Conservation (phyloP, 2,797 vertebrate species). For the Coreius guichenoti region DNA sequence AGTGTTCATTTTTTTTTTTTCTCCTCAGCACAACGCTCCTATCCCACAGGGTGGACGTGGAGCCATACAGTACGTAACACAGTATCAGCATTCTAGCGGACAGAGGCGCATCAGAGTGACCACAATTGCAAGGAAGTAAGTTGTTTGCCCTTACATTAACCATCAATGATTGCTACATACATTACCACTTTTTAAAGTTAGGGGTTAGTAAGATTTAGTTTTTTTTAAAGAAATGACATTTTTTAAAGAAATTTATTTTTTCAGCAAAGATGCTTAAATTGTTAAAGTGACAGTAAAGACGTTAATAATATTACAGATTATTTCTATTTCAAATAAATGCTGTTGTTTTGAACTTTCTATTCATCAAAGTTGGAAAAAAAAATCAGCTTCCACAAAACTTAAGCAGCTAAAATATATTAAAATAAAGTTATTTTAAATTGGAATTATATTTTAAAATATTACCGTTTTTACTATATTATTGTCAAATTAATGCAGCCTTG, state of each 20-base stretch:
- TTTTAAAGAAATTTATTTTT: neutral
- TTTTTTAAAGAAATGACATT: neutral
- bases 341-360: neutral
- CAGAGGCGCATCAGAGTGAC: constrained; percentile 93
- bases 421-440: neutral
- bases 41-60: constrained; percentile 96
- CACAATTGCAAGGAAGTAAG: constrained; percentile 93
- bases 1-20: neutral
- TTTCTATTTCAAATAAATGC: neutral
- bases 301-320: neutral
- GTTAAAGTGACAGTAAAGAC: neutral
- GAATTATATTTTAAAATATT: too few relatives aligned
- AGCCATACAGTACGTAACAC: constrained; percentile 92
- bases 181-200: neutral
- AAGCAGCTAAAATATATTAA: neutral
- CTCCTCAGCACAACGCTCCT: constrained; percentile 89
- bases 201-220: neutral
- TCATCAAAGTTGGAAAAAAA: neutral
- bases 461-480: neutral
- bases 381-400: neutral
- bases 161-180: neutral
- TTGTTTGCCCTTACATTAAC: constrained; percentile 2
- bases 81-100: constrained; percentile 95
- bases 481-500: neutral
- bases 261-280: neutral